Conservation (phyloP, 1,140 invertebrate genomes). For the Thrips palmi region DNA sequence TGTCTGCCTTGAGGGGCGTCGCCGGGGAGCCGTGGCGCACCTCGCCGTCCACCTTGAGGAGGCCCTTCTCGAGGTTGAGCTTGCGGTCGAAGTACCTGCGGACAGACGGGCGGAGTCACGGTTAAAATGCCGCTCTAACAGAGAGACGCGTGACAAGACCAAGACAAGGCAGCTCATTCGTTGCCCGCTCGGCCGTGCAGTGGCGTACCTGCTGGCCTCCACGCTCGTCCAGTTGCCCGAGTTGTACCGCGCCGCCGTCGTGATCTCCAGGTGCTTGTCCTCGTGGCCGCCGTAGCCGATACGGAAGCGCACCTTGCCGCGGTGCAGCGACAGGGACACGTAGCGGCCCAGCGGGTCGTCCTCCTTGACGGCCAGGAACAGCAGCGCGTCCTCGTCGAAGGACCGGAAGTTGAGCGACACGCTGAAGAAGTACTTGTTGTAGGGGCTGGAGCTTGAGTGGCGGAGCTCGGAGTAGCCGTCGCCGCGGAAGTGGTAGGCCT, state of each 20-base stretch:
- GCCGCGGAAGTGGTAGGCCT: constrained; percentile 49
- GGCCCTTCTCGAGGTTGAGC: constrained; percentile 21
- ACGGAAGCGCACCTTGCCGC: constrained; percentile 55
- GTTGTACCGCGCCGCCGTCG: constrained; percentile 55
- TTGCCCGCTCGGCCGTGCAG: too few relatives aligned
- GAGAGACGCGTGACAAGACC: too few relatives aligned
- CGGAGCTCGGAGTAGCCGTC: constrained; percentile 55
- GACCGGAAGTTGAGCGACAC: constrained; percentile 67
- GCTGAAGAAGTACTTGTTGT: constrained; percentile 52
- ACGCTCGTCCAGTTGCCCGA: constrained; percentile 61
- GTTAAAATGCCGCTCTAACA: too few relatives aligned
- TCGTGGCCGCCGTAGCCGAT: constrained; percentile 49
- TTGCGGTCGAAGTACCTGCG: constrained; percentile 21
- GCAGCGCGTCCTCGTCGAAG: constrained; percentile 69
- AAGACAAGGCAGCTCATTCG: too few relatives aligned
- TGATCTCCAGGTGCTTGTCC: constrained; percentile 41
- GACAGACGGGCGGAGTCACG: too few relatives aligned
- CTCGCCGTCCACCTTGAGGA: constrained; percentile 49
- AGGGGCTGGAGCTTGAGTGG: constrained; percentile 35
- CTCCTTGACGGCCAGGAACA: constrained; percentile 51
- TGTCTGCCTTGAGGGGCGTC: constrained; percentile 31
- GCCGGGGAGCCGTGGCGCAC: constrained; percentile 42
- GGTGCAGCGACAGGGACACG: constrained; percentile 52
- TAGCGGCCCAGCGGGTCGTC: constrained; percentile 42
- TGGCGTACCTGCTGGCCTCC: constrained; percentile 38